A percentile compares a stretch with the other conserved stretches of the same genome.
Conservation (phyloP, 1,140 invertebrate species). For the Caerostris darwini region DNA sequence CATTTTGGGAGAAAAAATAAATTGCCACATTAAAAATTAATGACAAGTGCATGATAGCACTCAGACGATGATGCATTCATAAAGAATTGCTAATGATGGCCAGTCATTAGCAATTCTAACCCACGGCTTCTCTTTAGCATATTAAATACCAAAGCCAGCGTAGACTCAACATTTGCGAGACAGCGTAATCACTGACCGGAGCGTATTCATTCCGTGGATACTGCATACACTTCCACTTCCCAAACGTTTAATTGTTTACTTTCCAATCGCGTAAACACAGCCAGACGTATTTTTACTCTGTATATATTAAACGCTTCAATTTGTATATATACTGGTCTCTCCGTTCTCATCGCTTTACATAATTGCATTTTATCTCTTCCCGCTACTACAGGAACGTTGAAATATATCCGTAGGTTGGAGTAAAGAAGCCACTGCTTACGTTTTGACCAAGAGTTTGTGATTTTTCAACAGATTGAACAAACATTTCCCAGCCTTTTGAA, state of each 20-base stretch:
- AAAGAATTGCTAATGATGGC: too few species aligned
- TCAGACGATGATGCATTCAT: not conserved
- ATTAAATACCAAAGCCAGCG: not conserved
- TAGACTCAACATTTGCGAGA: constrained; percentile 6
- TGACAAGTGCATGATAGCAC: not conserved
- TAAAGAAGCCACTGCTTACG: constrained; percentile 34
- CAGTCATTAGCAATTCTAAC: too few species aligned
- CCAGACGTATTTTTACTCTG: constrained; percentile 48
- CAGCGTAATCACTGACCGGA: constrained; percentile 4
- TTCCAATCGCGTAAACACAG: constrained; percentile 53
- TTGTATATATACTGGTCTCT: constrained; percentile 55
- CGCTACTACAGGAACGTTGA: not conserved
- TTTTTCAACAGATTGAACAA: constrained; percentile 68
- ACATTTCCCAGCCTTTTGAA: constrained; percentile 62
- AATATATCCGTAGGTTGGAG: not conserved
- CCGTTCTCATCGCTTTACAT: constrained; percentile 72
- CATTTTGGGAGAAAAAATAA: too few species aligned
- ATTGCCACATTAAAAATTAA: too few species aligned
- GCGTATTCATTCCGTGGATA: constrained; percentile 1
- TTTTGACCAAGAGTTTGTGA: constrained; percentile 64
- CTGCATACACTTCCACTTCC: constrained; percentile 4
- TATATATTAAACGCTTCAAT: constrained; percentile 69
- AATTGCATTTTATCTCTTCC: constrained; percentile 75
- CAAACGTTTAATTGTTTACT: constrained; percentile 64
- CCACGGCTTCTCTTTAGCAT: not conserved